A percentile compares a stretch with the other conserved stretches of the same genome.
phyloP scores from a whole-genome alignment of 2,113 vertebrate genomes.

The Tonatia bakeri region DNA sequence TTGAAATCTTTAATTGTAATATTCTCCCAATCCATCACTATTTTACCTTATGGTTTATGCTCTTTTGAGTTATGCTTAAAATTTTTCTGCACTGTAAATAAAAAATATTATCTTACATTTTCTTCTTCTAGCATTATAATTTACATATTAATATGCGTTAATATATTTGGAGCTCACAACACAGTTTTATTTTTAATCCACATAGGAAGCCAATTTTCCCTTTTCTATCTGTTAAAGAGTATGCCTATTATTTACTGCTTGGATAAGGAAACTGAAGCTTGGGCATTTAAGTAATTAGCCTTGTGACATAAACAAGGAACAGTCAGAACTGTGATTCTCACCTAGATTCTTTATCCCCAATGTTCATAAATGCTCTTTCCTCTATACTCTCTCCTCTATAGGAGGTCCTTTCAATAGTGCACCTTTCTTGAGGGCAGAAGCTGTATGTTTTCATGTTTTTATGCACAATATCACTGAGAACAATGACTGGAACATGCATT shows the following conservation, averaged over 20 bases:
- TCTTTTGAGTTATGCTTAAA: not conserved
- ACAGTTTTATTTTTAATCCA: not conserved
- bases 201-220: not conserved
- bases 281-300: not conserved
- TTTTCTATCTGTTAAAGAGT: not conserved
- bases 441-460: not conserved
- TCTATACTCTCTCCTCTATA: not conserved
- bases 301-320: not conserved
- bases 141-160: not conserved
- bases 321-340: not conserved
- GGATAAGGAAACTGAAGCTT: not conserved
- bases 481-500: not conserved
- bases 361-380: not conserved
- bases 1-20: not conserved
- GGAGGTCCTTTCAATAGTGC: not conserved
- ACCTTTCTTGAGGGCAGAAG: not conserved
- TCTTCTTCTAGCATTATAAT: not conserved
- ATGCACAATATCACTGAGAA: not conserved
- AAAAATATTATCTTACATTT: not conserved
- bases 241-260: not conserved
- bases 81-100: accelerated
- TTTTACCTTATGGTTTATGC: not conserved
- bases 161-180: not conserved
- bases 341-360: not conserved
- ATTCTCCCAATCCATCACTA: not conserved